Conservation (phyloP, 2,797 vertebrate genomes). For the Euthynnus affinis region DNA sequence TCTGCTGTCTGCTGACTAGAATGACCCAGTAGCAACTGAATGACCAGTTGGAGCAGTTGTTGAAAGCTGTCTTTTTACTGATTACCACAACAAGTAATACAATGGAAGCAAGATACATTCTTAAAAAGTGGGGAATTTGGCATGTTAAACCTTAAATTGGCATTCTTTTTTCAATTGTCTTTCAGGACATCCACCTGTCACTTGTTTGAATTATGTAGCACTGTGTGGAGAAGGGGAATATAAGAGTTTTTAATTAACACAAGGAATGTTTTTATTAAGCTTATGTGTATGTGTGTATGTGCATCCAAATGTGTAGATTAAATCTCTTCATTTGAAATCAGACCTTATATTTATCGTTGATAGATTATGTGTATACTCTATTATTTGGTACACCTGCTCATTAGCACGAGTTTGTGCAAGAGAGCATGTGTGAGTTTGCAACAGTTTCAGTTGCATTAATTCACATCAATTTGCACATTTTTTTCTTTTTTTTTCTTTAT, state of each 20-base stretch:
- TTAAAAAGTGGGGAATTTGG: too few relatives aligned
- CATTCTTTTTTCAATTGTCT: background rate
- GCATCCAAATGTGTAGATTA: background rate
- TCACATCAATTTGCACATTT: conserved; percentile 12
- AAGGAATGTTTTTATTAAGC: conserved; percentile 7
- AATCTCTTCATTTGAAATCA: background rate
- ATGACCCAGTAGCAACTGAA: too few relatives aligned
- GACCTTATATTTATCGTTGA: background rate
- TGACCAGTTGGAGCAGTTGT: too few relatives aligned
- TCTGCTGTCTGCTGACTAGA: background rate
- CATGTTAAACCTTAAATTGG: background rate
- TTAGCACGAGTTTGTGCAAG: background rate
- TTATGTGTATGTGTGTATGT: background rate
- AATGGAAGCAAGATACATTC: too few relatives aligned
- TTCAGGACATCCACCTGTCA: background rate
- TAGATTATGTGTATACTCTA: background rate
- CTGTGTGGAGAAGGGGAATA: background rate
- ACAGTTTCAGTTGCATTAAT: background rate
- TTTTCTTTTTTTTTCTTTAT: background rate
- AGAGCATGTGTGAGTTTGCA: background rate
- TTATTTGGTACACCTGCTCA: background rate
- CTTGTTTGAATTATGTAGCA: background rate
- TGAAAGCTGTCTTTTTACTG: too few relatives aligned
- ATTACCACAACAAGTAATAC: too few relatives aligned
- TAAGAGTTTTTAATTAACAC: background rate